phyloP scores from a whole-genome alignment of 2,888 invertebrate genomes.

The Dascillus cervinus region DNA sequence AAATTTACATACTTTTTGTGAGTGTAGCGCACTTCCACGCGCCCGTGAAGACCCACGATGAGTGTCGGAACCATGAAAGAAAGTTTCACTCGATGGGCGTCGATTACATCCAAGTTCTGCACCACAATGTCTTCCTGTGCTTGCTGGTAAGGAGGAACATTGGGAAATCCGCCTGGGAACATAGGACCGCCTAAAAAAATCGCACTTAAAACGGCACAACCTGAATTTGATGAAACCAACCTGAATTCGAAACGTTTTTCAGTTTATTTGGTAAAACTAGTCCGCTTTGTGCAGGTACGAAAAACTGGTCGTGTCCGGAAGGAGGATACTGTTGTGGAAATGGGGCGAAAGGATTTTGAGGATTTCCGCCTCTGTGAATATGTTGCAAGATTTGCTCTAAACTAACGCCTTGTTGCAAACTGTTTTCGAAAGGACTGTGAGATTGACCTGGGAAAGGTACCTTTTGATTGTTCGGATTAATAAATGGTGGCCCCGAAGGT shows the following conservation, averaged over 20 bases:
- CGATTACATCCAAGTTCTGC: slow-evolving; percentile 61
- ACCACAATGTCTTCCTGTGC: slow-evolving; percentile 47
- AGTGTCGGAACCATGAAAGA: slow-evolving; percentile 76
- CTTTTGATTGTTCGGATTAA: slow-evolving; percentile 17
- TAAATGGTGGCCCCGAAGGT: slow-evolving; percentile 11
- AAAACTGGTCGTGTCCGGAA: slow-evolving; percentile 25
- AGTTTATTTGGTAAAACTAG: slow-evolving; percentile 23
- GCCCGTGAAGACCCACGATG: slow-evolving; percentile 77
- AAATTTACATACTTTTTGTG: slow-evolving; percentile 58
- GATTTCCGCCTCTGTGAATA: slow-evolving; percentile 32
- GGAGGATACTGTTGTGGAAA: slow-evolving; percentile 13
- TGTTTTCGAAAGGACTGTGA: slow-evolving; percentile 17
- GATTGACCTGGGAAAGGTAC: slow-evolving; percentile 28
- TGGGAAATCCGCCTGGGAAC: slow-evolving; percentile 26
- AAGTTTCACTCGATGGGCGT: slow-evolving; percentile 71
- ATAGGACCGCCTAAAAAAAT: slow-evolving; percentile 7
- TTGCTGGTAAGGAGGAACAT: slow-evolving; percentile 40
- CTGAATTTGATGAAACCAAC: no score
- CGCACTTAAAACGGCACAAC: no score
- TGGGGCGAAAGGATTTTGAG: slow-evolving; percentile 14
- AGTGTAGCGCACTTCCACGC: slow-evolving; percentile 81
- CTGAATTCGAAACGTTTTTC: slow-evolving; percentile 27
- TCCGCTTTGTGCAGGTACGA: slow-evolving; percentile 30
- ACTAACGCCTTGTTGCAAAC: slow-evolving; percentile 30
- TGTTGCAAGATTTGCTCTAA: slow-evolving; percentile 37